Conservation (phyloP, 2,113 vertebrate species). For the Scatophagus argus region DNA sequence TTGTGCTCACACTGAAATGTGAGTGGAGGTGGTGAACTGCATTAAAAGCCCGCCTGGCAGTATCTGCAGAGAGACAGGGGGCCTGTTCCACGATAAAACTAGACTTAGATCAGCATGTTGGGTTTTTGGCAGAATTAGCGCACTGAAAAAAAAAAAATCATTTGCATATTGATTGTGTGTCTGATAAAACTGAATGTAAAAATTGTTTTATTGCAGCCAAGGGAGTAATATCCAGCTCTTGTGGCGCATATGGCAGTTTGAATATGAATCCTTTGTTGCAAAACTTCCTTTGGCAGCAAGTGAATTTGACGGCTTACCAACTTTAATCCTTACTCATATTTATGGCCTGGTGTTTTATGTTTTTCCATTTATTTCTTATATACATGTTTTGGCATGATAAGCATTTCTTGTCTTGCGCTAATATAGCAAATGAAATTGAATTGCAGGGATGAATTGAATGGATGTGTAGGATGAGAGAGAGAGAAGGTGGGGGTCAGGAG, state of each 20-base stretch:
- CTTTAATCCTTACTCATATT: conserved; percentile 76
- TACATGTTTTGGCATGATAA: conserved; percentile 68
- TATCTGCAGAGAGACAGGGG: conserved; percentile 45
- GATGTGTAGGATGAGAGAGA: conserved; percentile 33
- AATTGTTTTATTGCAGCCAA: conserved; percentile 43
- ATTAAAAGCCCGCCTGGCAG: conserved; percentile 74
- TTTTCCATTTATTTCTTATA: conserved; percentile 61
- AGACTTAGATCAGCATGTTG: conserved; percentile 70
- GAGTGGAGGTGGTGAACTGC: conserved; percentile 61
- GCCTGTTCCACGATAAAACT: conserved; percentile 64
- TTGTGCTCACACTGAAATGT: conserved; percentile 36
- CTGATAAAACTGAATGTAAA: conserved; percentile 52
- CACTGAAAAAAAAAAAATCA: conserved; percentile 37
- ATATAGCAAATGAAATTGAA: conserved; percentile 69
- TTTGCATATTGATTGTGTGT: conserved; percentile 66
- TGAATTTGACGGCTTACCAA: conserved; percentile 62
- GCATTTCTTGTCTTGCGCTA: conserved; percentile 55
- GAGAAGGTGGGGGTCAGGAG: background rate
- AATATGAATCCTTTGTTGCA: conserved; percentile 55
- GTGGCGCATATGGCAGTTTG: conserved; percentile 36
- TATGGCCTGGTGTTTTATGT: conserved; percentile 61
- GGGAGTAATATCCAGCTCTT: conserved; percentile 40
- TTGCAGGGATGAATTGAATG: conserved; percentile 57
- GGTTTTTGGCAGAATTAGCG: conserved; percentile 61
- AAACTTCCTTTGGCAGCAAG: conserved; percentile 41